Conservation (phyloP, 2,797 vertebrate genomes). For the Gallirallus australis region DNA sequence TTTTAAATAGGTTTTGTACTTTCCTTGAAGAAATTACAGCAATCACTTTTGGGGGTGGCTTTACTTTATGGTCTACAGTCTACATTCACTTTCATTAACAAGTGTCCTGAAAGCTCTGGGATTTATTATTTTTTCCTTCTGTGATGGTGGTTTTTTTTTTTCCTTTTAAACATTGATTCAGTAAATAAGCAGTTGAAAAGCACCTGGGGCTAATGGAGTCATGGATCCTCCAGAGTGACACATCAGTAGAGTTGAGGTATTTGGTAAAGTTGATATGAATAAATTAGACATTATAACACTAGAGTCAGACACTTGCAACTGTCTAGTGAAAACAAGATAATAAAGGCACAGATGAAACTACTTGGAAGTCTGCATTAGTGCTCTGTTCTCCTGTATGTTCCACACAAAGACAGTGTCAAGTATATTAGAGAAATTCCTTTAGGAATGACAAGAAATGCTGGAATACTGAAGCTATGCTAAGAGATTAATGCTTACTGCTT, state of each 20-base stretch:
- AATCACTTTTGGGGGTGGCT: neutral
- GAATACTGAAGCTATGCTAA: neutral
- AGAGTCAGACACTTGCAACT: neutral
- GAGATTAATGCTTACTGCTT: neutral
- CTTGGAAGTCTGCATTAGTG: neutral
- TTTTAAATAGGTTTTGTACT: neutral
- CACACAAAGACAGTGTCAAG: neutral
- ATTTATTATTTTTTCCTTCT: neutral
- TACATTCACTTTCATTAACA: neutral
- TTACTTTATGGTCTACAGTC: neutral
- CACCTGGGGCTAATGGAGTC: neutral
- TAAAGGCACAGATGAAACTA: neutral
- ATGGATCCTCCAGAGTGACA: neutral
- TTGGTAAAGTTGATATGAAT: neutral
- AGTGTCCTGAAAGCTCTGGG: neutral
- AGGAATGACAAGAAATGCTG: neutral
- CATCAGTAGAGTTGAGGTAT: neutral
- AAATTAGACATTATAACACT: neutral
- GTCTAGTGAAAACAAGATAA: neutral
- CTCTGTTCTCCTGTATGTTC: neutral
- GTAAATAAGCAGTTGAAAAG: neutral
- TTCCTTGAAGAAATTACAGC: neutral
- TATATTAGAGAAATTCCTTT: neutral
- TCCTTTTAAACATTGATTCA: neutral
- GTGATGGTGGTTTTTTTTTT: neutral